Evolutionary conservation across 1,140 invertebrate genomes (phyloP), one percentile per base, ranked within the genome.

Genomic region (Drosophila persimilis): DNA sequence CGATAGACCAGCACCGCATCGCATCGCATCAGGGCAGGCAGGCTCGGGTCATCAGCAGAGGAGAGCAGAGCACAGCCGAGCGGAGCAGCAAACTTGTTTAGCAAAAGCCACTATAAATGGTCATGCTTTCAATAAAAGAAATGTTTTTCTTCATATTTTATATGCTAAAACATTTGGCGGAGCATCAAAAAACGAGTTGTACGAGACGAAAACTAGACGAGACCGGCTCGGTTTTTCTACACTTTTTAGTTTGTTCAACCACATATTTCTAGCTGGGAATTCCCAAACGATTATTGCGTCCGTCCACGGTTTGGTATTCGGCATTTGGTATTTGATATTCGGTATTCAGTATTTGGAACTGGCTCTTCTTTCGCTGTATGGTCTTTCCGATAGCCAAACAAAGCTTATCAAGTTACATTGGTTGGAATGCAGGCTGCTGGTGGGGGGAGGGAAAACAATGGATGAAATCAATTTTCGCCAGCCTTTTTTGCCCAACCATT

Each of bases 261-360:
- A 24, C 54, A 69, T 75, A 77, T 85, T 81, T 85, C 80, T 85
- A 85, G 57, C 71, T 67, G 80, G 80, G 73, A 86, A 86, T 85
- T 80, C 77, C 80, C 80, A 71, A 59, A 54, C 73, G 73, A 66
- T 86, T 86, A 74, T 85, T 61, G 64, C 57, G 57, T 62, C 77
- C 84, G 64, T 45, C 11, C 2, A 7, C 52, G n/a, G 44, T 29
- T 53, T 56, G 51, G n/a, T 47, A 29, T 53, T 56, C 51, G 24
- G 24, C 63, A 46, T 64, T 70, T 53, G 44, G 39, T 41, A 52
- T 51, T 77, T 52, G 47, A 44, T 46, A 56, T 67, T 53, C 24
- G 54, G 35, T 52, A 17, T 47, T n/a, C 24, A 47, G 47, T 55
- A 51, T 73, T 64, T 57, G 43, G 50, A 29, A 67, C 61, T 58